A percentile compares a stretch with the other conserved stretches of the same genome.
These are phyloP conservation scores for Athalia rosae DNA, from an alignment of 2,888 invertebrate species.

Conservation along the genomic window DNA sequence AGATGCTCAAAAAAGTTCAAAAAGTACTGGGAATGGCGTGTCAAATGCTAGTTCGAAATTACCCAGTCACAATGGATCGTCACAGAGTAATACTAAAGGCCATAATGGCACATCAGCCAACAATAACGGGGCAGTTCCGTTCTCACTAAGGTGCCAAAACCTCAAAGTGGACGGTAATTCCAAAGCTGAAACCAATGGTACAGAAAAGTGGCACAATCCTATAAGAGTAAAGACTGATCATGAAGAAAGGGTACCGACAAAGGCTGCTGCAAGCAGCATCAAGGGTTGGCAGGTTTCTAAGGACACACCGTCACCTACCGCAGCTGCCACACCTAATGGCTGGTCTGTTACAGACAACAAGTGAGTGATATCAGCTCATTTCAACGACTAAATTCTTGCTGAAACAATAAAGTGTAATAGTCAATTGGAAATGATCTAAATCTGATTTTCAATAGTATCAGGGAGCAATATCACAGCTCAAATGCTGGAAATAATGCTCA, in stretches of 20 bases:
- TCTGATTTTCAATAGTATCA: no score
- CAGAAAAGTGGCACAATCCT: constrained; percentile 64
- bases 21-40: constrained; percentile 22
- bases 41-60: background rate
- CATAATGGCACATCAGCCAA: constrained; percentile 39
- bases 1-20: constrained; percentile 21
- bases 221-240: constrained; percentile 59
- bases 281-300: constrained; percentile 69
- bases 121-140: constrained; percentile 43
- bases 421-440: no score
- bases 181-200: constrained; percentile 57
- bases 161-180: constrained; percentile 60
- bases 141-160: constrained; percentile 55
- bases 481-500: no score
- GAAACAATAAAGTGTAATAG: no score
- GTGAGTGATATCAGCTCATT: constrained; percentile 53
- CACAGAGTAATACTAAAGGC: constrained; percentile 14
- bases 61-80: constrained; percentile 33
- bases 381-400: background rate
- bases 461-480: no score
- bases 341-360: constrained; percentile 70
- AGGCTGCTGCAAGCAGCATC: constrained; percentile 62
- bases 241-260: constrained; percentile 65
- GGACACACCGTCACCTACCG: constrained; percentile 63
- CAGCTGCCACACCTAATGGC: constrained; percentile 64